These are phyloP conservation scores for Leptarthrus brevirostris DNA, from an alignment of 2,888 invertebrate species.

Conservation along the genomic window DNA sequence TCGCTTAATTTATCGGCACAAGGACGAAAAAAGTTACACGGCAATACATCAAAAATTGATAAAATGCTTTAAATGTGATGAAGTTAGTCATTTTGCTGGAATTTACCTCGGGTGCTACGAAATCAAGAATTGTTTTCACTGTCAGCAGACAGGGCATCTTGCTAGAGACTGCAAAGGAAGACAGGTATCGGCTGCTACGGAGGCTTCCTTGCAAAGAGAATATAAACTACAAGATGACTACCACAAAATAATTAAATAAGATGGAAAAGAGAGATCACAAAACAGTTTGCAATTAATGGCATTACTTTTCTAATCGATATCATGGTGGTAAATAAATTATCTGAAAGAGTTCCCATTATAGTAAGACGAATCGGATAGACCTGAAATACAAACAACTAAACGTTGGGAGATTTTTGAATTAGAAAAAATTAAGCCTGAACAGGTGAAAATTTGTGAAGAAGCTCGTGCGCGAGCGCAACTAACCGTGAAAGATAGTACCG, in stretches of 20 bases:
- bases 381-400: background rate
- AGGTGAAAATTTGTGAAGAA: no score
- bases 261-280: no score
- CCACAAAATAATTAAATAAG: no score
- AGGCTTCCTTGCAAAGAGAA: no score
- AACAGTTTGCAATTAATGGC: no score
- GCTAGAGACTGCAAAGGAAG: background rate
- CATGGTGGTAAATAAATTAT: no score
- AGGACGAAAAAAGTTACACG: no score
- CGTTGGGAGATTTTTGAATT: background rate
- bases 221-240: no score
- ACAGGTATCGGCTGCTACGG: background rate
- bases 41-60: background rate
- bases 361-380: background rate
- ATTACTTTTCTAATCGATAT: no score
- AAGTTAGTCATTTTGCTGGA: background rate
- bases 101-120: background rate
- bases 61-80: conserved; percentile 1
- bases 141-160: background rate
- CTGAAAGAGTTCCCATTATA: background rate
- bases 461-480: no score
- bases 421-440: background rate
- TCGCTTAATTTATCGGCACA: no score
- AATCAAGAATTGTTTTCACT: background rate
- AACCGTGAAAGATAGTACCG: no score